Conservation (phyloP, 2,113 vertebrate genomes). For the Odobenus rosmarus region DNA sequence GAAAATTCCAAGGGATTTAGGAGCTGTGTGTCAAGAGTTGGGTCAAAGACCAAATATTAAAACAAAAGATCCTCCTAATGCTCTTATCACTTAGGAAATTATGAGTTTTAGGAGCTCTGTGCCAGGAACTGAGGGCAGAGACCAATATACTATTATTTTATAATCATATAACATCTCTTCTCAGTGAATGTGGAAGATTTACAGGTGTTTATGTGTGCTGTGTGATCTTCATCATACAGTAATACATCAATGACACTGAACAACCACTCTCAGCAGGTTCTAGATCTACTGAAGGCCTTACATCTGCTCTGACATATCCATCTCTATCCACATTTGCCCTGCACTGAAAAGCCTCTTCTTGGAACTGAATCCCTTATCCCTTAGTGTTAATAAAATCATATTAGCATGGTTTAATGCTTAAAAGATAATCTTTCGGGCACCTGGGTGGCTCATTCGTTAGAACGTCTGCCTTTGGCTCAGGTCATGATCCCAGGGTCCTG, state of each 20-base stretch:
- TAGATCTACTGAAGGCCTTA: no score
- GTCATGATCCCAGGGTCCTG: no score
- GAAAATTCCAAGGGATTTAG: neutral
- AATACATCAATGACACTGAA: rapidly evolving
- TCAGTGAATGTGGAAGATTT: neutral
- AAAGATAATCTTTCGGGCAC: neutral
- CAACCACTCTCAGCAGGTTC: neutral
- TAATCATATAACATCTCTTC: neutral
- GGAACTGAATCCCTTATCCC: neutral
- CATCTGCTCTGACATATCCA: no score
- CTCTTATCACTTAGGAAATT: neutral
- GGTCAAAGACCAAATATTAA: neutral
- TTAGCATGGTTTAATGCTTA: neutral
- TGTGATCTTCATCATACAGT: neutral
- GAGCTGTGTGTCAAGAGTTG: neutral
- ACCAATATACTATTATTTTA: neutral
- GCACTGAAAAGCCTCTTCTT: no score
- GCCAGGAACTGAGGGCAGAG: neutral
- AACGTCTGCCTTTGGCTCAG: no score
- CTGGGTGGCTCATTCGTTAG: no score
- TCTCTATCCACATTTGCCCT: neutral
- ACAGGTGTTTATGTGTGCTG: no score
- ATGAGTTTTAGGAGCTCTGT: neutral
- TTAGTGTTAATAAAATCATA: neutral
- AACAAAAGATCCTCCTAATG: neutral